Conservation (phyloP, 1,140 invertebrate genomes). For the Aphelinus certus region DNA sequence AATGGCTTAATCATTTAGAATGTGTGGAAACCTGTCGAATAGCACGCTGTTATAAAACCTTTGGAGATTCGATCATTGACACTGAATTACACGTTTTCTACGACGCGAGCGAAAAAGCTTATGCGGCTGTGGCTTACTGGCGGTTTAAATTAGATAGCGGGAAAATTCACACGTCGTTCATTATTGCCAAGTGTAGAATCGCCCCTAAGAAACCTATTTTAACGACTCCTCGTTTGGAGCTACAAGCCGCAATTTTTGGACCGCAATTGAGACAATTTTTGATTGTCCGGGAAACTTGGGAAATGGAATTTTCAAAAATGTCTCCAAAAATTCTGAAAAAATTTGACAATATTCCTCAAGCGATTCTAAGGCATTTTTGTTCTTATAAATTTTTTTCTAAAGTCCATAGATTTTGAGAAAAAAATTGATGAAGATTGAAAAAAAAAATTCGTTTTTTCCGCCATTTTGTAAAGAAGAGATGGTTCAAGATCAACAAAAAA, state of each 20-base stretch:
- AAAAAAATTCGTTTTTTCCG: too few species aligned
- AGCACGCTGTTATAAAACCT: slow-evolving; percentile 23
- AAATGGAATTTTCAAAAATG: too few species aligned
- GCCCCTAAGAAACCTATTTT: slow-evolving; percentile 14
- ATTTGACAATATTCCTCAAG: too few species aligned
- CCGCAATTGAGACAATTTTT: too few species aligned
- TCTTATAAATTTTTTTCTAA: too few species aligned
- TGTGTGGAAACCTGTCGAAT: slow-evolving; percentile 18
- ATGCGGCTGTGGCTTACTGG: slow-evolving; percentile 48
- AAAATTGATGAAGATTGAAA: too few species aligned
- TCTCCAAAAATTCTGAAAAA: too few species aligned
- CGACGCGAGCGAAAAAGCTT: slow-evolving; percentile 49
- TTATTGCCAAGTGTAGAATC: slow-evolving; percentile 47
- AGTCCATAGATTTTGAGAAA: too few species aligned
- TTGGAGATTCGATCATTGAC: background rate
- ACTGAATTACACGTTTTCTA: slow-evolving; percentile 31
- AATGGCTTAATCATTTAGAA: slow-evolving; percentile 36
- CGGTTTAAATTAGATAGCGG: slow-evolving; percentile 1
- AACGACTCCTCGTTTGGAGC: slow-evolving; percentile 54
- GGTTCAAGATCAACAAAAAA: too few species aligned
- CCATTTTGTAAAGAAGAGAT: too few species aligned
- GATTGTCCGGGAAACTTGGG: too few species aligned
- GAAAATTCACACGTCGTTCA: slow-evolving; percentile 11
- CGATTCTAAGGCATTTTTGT: too few species aligned
- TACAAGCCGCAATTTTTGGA: slow-evolving; percentile 54